These are phyloP conservation scores for Phaethon lepturus DNA, from an alignment of 2,113 vertebrate genomes.

Conservation along the genomic window DNA sequence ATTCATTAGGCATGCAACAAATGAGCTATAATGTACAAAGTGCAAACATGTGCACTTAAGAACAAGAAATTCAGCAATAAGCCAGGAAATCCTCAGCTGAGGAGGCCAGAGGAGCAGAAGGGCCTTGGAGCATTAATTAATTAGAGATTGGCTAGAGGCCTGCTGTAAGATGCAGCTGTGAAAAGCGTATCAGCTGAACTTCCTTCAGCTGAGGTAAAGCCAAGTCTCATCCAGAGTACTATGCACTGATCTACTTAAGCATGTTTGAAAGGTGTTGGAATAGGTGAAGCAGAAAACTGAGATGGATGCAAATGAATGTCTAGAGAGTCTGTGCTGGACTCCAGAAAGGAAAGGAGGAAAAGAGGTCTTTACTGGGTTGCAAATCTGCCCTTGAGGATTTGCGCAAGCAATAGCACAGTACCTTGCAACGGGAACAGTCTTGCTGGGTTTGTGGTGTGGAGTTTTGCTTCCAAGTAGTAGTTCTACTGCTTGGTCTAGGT, in stretches of 20 bases:
- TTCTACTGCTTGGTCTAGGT: background rate
- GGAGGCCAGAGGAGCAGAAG: background rate
- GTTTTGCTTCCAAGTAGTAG: background rate
- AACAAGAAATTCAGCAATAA: background rate
- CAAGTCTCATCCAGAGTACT: background rate
- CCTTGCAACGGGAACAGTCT: background rate
- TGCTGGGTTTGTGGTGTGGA: background rate
- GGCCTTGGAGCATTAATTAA: slow-evolving; percentile 6
- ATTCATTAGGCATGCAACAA: background rate
- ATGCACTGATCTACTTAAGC: background rate
- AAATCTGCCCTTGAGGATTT: background rate
- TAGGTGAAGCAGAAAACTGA: background rate
- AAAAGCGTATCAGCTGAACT: background rate
- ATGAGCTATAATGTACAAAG: background rate
- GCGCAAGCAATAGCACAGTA: background rate
- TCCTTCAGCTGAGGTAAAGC: background rate
- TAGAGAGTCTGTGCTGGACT: background rate
- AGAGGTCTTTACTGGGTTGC: background rate
- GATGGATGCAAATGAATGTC: background rate
- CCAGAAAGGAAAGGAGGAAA: background rate
- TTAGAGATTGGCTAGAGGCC: background rate
- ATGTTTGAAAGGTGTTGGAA: background rate
- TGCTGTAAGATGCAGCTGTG: background rate
- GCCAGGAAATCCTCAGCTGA: background rate
- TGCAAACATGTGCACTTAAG: background rate